Evolutionary conservation across 2,797 vertebrate species (phyloP), one percentile per base, ranked within the genome.

Genomic region (Myotis myotis): DNA sequence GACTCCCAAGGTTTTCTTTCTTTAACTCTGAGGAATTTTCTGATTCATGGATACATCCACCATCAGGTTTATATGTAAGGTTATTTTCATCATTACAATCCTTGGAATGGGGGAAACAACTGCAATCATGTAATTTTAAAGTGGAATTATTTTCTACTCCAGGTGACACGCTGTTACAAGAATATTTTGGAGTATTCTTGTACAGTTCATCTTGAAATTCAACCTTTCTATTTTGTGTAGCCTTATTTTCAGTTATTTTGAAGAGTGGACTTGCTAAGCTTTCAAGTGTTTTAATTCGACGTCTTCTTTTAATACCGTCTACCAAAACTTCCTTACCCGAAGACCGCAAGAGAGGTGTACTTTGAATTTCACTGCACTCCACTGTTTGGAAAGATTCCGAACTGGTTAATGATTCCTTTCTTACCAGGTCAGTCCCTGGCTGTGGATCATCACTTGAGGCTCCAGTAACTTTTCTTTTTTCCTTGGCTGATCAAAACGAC

Each of bases 401-500:
- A 86, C 30, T 92, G 79, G 89, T 91, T 95, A 97, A 75, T 25
- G 74, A 88, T 68, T 96, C 95, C 84, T 96, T 97, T 96, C 96
- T 94, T 82, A 71, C 68, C 96, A 30, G 51, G 95, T 96, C 95
- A 95, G 20, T 95, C 87, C 97, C 95, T 97, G 94, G 53, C 79
- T 92, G 97, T 93, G 95, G 96, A 86, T 91, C 95, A 96, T 93
- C 60, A 70, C 22, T 57, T 7, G 78, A 89, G 10, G 55, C 97
- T 94, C 96, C 94, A 36, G 95, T 88, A 96, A 68, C 0, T 85
- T 95, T 97, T 95, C 86, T 64, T 84, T 97, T 95, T 86, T 95
- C 93, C 44, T 96, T 89, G 90, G 92, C 97, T 98, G 94, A 96
- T 96, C 62, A 93, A 96, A 96, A 96, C 90, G 97, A 97, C 94